Conservation (phyloP, 2,797 vertebrate genomes). For the Myoxocephalus aenaeus region DNA sequence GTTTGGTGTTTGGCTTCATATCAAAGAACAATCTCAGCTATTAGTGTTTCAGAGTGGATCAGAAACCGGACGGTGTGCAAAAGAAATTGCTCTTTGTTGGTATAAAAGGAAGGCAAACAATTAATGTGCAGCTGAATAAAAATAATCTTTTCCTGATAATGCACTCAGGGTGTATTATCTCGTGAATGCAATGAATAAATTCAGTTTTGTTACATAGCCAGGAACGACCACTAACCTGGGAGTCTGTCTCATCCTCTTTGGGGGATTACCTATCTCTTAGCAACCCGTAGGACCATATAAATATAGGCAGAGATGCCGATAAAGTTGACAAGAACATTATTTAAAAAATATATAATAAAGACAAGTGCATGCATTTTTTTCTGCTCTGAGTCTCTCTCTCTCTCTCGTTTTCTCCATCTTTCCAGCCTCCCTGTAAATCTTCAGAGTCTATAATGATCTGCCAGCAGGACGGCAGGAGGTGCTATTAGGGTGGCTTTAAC, state of each 20-base stretch:
- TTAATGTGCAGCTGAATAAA: background rate
- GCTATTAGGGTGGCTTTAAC: constrained; percentile 74
- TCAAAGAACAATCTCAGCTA: background rate
- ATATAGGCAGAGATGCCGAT: constrained; percentile 9
- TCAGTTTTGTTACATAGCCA: constrained; percentile 5
- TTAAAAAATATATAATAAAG: background rate
- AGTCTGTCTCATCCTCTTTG: constrained; percentile 4
- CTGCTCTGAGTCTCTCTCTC: background rate
- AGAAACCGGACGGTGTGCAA: background rate
- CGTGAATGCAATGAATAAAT: constrained; percentile 11
- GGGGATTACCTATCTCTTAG: constrained; percentile 1
- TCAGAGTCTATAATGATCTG: constrained; percentile 60
- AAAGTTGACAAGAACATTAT: constrained; percentile 6
- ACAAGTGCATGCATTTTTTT: constrained; percentile 1
- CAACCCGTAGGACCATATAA: background rate
- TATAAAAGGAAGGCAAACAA: too few relatives aligned
- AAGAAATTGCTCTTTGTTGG: background rate
- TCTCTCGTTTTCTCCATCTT: constrained; percentile 4
- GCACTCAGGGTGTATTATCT: background rate
- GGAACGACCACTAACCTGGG: constrained; percentile 12
- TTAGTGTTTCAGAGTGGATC: constrained; percentile 5
- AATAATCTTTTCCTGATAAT: background rate
- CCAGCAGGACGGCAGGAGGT: constrained; percentile 76
- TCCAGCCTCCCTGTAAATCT: constrained; percentile 50
- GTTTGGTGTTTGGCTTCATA: too few relatives aligned